Conservation (phyloP, 2,797 vertebrate species). For the Gymnodraco acuticeps region DNA sequence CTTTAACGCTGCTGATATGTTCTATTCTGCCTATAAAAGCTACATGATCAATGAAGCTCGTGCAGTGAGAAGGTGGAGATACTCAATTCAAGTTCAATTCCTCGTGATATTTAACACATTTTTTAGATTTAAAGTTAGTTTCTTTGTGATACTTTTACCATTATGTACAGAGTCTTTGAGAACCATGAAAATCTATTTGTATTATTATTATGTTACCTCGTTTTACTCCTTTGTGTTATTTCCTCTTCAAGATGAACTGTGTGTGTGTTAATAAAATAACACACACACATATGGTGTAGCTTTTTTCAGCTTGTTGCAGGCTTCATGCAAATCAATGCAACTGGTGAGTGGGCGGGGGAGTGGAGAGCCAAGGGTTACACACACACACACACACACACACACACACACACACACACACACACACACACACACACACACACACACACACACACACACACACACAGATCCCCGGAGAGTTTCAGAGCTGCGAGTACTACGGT, state of each 20-base stretch:
- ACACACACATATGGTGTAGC: neutral
- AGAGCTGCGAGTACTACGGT: conserved; percentile 8
- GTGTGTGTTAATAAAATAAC: neutral
- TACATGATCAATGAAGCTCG: too few species aligned
- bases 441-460: conserved; percentile 46
- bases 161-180: too few species aligned
- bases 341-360: conserved; percentile 72
- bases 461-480: conserved; percentile 51
- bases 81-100: too few species aligned
- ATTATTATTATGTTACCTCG: too few species aligned
- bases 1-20: too few species aligned
- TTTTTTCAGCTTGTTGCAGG: neutral
- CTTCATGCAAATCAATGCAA: conserved; percentile 50
- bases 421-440: conserved; percentile 53
- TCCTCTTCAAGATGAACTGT: neutral
- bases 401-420: conserved; percentile 52
- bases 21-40: too few species aligned
- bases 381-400: too few species aligned
- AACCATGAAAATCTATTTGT: too few species aligned
- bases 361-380: conserved; percentile 68
- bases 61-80: too few species aligned
- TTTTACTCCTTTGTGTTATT: neutral
- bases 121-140: too few species aligned
- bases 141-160: too few species aligned
- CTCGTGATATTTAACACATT: too few species aligned